These are phyloP conservation scores for Apis laboriosa DNA, from an alignment of 1,140 invertebrate genomes.

Conservation along the genomic window DNA sequence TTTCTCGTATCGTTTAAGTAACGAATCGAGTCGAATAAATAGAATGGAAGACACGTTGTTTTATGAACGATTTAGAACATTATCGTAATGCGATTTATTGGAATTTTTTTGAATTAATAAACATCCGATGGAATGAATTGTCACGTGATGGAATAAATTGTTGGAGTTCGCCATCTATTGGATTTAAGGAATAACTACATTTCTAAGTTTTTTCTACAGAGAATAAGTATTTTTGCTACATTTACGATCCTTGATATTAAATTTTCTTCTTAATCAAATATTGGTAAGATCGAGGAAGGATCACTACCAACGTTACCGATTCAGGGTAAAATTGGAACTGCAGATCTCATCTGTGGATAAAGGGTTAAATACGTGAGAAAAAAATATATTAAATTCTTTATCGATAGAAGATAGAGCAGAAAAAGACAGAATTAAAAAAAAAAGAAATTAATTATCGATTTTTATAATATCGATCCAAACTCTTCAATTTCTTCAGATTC, in stretches of 20 bases:
- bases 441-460: no score
- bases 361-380: no score
- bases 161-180: conserved; percentile 31
- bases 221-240: neutral
- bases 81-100: neutral
- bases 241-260: neutral
- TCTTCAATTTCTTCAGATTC: no score
- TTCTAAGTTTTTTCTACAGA: no score
- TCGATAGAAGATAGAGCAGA: no score
- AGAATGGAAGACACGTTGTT: no score
- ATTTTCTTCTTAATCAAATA: neutral
- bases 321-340: neutral
- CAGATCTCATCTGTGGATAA: neutral
- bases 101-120: neutral
- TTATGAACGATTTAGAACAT: neutral
- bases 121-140: neutral
- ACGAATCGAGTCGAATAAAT: neutral
- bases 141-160: neutral
- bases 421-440: no score
- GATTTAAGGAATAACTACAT: neutral
- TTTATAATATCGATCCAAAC: no score
- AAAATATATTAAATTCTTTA: no score
- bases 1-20: no score
- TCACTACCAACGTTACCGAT: neutral
- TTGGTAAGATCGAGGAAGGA: neutral